Evolutionary conservation across 2,888 invertebrate genomes (phyloP).

Genomic region (Cybosia mesomella): DNA sequence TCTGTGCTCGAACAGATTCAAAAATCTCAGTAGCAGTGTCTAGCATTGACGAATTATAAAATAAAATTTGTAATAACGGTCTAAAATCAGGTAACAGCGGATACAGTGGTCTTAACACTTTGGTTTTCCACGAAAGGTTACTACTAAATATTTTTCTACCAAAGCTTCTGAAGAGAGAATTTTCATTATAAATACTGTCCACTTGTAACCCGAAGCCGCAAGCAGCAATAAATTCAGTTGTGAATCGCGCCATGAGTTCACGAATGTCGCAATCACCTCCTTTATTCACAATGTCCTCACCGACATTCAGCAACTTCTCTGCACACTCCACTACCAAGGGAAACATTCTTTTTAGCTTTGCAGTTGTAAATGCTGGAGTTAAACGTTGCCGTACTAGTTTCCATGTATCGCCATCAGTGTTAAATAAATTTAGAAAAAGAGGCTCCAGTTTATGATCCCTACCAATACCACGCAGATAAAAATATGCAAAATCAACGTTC

Average conservation of each 20-base stretch:
- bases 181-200: slow-evolving; percentile 64
- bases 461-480: slow-evolving; percentile 65
- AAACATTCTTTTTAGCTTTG: too few relatives aligned
- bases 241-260: slow-evolving; percentile 70
- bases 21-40: slow-evolving; percentile 54
- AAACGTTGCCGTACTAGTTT: too few relatives aligned
- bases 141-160: slow-evolving; percentile 58
- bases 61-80: slow-evolving; percentile 30
- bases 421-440: slow-evolving; percentile 63
- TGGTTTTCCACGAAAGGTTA: slow-evolving; percentile 39
- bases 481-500: too few relatives aligned
- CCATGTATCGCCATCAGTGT: slow-evolving; percentile 68
- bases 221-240: slow-evolving; percentile 69
- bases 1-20: slow-evolving; percentile 59
- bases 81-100: slow-evolving; percentile 64
- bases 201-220: slow-evolving; percentile 71
- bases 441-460: slow-evolving; percentile 62
- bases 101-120: slow-evolving; percentile 48
- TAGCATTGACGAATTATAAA: slow-evolving; percentile 44
- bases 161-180: slow-evolving; percentile 61
- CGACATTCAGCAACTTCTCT: slow-evolving; percentile 55
- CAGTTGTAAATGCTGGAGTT: too few relatives aligned
- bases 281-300: slow-evolving; percentile 55
- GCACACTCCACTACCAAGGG: too few relatives aligned
- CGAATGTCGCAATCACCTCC: slow-evolving; percentile 63